Evolutionary conservation across 1,140 invertebrate species (phyloP).

Genomic region (Mactra quadrangularis): DNA sequence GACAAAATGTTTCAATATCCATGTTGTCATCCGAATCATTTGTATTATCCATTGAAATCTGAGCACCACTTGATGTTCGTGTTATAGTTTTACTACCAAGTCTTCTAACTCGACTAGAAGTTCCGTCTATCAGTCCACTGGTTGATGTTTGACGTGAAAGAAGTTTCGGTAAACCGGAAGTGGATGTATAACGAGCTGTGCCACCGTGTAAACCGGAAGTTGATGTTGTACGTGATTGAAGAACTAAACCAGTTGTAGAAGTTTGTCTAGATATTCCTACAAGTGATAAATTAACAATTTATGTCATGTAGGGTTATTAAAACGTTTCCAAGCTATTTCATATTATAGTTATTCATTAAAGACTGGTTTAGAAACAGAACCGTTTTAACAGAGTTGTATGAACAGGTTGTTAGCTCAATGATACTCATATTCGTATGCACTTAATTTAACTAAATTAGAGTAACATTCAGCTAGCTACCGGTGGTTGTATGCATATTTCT

Average conservation of each 20-base stretch:
- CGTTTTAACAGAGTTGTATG: too few relatives aligned
- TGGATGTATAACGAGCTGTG: slow-evolving; percentile 2
- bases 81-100: background rate
- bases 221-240: slow-evolving; percentile 8
- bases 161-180: background rate
- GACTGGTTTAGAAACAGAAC: too few relatives aligned
- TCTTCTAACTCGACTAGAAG: background rate
- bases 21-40: slow-evolving; percentile 9
- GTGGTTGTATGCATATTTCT: too few relatives aligned
- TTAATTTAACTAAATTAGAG: too few relatives aligned
- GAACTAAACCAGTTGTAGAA: slow-evolving; percentile 5
- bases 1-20: slow-evolving; percentile 6
- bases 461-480: too few relatives aligned
- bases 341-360: too few relatives aligned
- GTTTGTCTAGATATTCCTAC: slow-evolving; percentile 29
- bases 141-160: slow-evolving; percentile 16
- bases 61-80: background rate
- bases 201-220: background rate
- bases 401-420: too few relatives aligned
- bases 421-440: too few relatives aligned
- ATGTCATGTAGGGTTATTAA: too few relatives aligned
- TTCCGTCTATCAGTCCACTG: slow-evolving; percentile 6
- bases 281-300: too few relatives aligned
- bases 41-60: background rate
- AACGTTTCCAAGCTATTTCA: too few relatives aligned